Conservation (phyloP, 2,797 vertebrate genomes). For the Threskiornis aethiopicus region DNA sequence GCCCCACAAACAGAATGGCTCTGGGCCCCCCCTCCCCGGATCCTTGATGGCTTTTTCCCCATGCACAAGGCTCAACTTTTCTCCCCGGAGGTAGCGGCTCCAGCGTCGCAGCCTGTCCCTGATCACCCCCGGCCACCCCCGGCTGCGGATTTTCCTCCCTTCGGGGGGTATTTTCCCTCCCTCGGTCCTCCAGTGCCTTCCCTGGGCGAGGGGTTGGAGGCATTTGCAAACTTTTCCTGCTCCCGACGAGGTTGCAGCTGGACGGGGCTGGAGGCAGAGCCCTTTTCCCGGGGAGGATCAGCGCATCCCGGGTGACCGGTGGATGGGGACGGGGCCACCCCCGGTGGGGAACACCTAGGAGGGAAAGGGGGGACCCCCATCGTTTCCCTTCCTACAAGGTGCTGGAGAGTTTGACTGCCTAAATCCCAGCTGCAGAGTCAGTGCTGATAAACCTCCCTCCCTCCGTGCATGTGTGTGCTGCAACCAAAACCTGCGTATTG, state of each 20-base stretch:
- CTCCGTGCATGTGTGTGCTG: neutral
- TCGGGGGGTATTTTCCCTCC: neutral
- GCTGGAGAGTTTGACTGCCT: slow-evolving; percentile 16
- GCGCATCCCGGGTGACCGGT: neutral
- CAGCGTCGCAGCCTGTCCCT: neutral
- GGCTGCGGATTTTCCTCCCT: neutral
- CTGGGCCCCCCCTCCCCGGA: neutral
- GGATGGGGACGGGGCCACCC: neutral
- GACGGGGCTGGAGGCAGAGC: neutral
- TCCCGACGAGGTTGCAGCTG: neutral
- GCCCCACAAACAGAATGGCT: too few relatives aligned
- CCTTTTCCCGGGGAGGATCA: neutral
- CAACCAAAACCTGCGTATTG: slow-evolving; percentile 28
- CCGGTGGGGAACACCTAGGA: neutral
- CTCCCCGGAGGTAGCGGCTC: neutral
- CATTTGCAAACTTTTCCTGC: slow-evolving; percentile 63
- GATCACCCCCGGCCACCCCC: neutral
- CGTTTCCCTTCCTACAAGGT: neutral
- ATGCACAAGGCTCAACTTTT: slow-evolving; percentile 36
- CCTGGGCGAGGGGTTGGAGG: neutral
- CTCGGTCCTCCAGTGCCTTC: neutral
- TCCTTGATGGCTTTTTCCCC: neutral
- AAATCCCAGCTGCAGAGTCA: neutral
- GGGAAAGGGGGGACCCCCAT: neutral
- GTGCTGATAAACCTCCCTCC: neutral